phyloP scores from a whole-genome alignment of 2,797 vertebrate genomes.

The Poliocrania exsul region DNA sequence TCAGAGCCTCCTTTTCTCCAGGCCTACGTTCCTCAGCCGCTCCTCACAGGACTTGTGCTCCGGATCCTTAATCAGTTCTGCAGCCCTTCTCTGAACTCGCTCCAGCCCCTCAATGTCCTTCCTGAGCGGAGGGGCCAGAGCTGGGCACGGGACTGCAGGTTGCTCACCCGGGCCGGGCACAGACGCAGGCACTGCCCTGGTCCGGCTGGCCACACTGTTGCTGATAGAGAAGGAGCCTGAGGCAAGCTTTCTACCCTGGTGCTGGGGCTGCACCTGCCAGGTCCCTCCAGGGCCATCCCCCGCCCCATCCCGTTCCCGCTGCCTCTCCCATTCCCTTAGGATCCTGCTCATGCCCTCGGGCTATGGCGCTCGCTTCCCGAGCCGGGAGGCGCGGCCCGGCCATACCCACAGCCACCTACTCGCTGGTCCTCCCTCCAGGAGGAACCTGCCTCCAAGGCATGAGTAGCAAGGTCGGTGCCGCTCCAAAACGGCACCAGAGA shows the following conservation, averaged over 20 bases:
- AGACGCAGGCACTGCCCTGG: accelerated
- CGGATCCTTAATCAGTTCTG: not conserved
- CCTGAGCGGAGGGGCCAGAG: not conserved
- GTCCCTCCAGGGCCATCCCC: not conserved
- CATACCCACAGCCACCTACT: not conserved
- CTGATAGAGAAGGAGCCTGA: not conserved
- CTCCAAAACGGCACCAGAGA: accelerated
- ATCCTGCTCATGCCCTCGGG: not conserved
- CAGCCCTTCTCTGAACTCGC: accelerated
- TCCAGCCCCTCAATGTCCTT: not conserved
- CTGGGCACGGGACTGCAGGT: accelerated
- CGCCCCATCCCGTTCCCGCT: not conserved
- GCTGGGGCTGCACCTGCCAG: not conserved
- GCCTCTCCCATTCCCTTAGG: not conserved
- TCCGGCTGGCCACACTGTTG: accelerated
- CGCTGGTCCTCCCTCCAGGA: no score
- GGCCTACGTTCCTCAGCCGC: not conserved
- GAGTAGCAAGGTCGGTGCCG: accelerated
- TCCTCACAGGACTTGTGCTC: not conserved
- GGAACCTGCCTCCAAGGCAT: not conserved
- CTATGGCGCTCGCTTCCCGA: not conserved
- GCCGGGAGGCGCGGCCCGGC: not conserved
- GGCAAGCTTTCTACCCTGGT: accelerated
- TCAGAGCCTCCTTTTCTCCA: not conserved
- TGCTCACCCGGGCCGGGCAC: not conserved